Conservation (phyloP, 2,888 invertebrate genomes). For the Hydropsyche betteni region DNA sequence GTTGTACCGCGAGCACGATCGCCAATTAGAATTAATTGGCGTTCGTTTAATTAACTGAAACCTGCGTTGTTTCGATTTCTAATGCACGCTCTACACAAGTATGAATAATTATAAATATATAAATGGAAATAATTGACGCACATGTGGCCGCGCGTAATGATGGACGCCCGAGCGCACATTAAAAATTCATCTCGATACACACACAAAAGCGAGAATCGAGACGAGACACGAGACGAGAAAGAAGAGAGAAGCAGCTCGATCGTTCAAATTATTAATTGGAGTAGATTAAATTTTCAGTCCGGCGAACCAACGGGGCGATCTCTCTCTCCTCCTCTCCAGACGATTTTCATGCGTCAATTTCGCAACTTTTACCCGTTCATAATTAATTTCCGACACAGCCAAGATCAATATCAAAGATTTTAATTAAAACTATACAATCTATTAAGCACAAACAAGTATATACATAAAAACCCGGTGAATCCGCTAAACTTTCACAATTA, state of each 20-base stretch:
- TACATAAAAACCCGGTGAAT: conserved; percentile 52
- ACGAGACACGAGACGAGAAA: conserved; percentile 7
- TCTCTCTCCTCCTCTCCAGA: conserved; percentile 8
- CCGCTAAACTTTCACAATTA: conserved; percentile 52
- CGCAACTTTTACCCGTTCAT: conserved; percentile 50
- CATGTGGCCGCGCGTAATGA: neutral
- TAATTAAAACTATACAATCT: conserved; percentile 53
- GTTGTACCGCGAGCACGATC: conserved; percentile 12
- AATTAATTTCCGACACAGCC: conserved; percentile 52
- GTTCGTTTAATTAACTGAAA: conserved; percentile 23
- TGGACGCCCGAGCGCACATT: neutral
- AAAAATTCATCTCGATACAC: neutral
- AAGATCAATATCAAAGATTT: conserved; percentile 52
- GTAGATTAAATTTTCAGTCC: conserved; percentile 30
- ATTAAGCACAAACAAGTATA: conserved; percentile 52
- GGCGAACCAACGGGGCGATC: neutral
- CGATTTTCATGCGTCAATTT: conserved; percentile 47
- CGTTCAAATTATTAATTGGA: conserved; percentile 26
- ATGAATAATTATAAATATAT: neutral
- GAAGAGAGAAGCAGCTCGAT: neutral
- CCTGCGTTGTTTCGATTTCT: conserved; percentile 28
- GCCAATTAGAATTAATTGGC: conserved; percentile 32
- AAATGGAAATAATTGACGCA: conserved; percentile 7
- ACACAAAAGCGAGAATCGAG: neutral
- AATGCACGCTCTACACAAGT: conserved; percentile 8